phyloP scores from a whole-genome alignment of 2,888 invertebrate species.

The Ectemnius lituratus region DNA sequence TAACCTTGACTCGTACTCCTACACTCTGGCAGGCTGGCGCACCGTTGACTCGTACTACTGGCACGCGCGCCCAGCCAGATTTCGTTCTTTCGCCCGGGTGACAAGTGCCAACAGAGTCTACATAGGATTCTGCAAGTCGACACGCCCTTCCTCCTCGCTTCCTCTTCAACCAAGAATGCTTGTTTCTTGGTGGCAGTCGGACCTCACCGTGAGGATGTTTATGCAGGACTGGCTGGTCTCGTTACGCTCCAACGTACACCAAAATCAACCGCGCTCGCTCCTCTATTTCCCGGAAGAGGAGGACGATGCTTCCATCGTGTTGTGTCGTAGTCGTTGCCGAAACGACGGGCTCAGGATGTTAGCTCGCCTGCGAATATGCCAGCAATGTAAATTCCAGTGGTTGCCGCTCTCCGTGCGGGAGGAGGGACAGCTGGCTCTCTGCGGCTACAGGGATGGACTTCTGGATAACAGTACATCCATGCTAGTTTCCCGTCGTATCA shows the following conservation, averaged over 20 bases:
- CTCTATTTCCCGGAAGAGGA: conserved; percentile 10
- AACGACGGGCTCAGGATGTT: conserved; percentile 36
- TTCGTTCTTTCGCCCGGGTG: too few relatives aligned
- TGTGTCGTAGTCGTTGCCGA: conserved; percentile 23
- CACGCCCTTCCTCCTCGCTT: neutral
- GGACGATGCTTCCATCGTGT: neutral
- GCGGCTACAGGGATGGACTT: neutral
- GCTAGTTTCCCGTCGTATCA: conserved; percentile 34
- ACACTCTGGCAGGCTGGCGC: too few relatives aligned
- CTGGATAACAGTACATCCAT: conserved; percentile 1
- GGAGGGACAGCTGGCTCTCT: too few relatives aligned
- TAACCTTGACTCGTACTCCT: too few relatives aligned
- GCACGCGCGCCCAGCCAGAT: too few relatives aligned
- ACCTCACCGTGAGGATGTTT: conserved; percentile 2
- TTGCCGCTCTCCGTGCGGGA: conserved; percentile 39
- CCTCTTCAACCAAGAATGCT: neutral
- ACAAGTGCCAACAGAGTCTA: too few relatives aligned
- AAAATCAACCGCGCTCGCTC: conserved; percentile 4
- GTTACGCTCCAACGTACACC: neutral
- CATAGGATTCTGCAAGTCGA: too few relatives aligned
- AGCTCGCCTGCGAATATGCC: conserved; percentile 45
- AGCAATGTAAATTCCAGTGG: conserved; percentile 53
- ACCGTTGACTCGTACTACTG: too few relatives aligned
- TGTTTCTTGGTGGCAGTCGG: neutral
- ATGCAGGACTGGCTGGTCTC: conserved; percentile 8